Evolutionary conservation across 2,888 invertebrate species (phyloP), one percentile per base, ranked within the genome.

Genomic region (Polylopha cassiicola): DNA sequence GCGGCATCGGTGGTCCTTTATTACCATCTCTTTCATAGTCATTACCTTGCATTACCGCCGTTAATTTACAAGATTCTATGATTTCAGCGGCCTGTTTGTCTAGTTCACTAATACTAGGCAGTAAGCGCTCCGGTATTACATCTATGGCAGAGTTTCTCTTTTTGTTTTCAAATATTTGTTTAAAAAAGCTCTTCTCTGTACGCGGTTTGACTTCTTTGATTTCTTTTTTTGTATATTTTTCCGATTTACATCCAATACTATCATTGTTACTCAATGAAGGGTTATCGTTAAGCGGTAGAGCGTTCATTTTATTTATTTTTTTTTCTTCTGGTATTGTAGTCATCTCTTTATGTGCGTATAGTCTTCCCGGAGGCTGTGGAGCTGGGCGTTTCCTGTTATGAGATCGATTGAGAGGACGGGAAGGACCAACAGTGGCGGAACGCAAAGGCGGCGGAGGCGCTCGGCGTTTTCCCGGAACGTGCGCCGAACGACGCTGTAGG

Each of bases 11-110:
- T n/a, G 33, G 5, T 1, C 14, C 10, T n/a, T 15, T 16, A 15
- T 24, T 39, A 5, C 22, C 34, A 2, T 27, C 14, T n/a, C n/a
- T n/a, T n/a, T n/a, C n/a, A n/a, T n/a, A n/a, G n/a, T 53, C 50
- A 21, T 44, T 72, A 17, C 68, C 69, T 14, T 67, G 62, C 24
- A 70, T 62, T 1, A 58, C 38, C 21, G 51, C 50, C 53, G 73
- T 73, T 37, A 71, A 55, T 60, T 78, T 73, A 36, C 61, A 64
- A 33, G 85, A 87, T 63, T 89, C 88, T 26, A 93, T 88, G 50
- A 94, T 92, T 69, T 91, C 91, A 1, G 90, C 88, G 0, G 93
- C 93, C 70, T 94, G 92, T 51, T 91, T 88, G 64, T 94, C 94
- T 46, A 94, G 72, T 66, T 93, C 93, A 60, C 93, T 93, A 50